Evolutionary conservation across 1,140 invertebrate genomes (phyloP), one percentile per base, ranked within the genome.

Genomic region (Dendrolimus punctatus): DNA sequence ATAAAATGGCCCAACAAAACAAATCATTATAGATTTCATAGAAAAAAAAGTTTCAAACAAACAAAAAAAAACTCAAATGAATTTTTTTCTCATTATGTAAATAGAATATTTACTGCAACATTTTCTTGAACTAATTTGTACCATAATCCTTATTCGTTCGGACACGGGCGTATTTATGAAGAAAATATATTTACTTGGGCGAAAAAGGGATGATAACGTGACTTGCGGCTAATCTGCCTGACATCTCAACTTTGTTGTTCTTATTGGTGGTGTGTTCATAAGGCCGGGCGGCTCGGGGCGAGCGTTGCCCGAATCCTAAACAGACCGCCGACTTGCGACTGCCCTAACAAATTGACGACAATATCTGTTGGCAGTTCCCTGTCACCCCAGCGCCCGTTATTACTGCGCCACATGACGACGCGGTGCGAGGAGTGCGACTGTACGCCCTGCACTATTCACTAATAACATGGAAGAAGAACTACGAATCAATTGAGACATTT

Each of bases 161-260:
- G 49, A 52, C 47, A 58, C 42, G 50, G 49, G 49, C 49, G 42
- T 64, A 61, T 62, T 60, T 64, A 53, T 52, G 40, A 57, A 64
- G 55, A 62, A 64, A 66, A 66, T 66, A 64, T 68, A 71, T 68
- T 68, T 64, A 68, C 66, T 66, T 63, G 55, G 56, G 42, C 45
- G 50, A 68, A 71, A 71, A 71, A 64, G 58, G 66, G 58, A 71
- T 64, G 66, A 66, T 71, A 68, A 68, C 70, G 63, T 76, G 66
- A 74, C 74, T 71, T 55, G 58, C 63, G 55, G 68, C 68, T 82
- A 82, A 82, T 82, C 72, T 77, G 23, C 56, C 64, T 74, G 70
- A 80, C 76, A 73, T 81, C 71, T 80, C 69, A 80, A 82, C 77
- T 82, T 81, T 74, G 72, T 81, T 74, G 76, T 76, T 76, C 66